Percentiles rank a stretch among this genome's conserved stretches.
Conservation (phyloP, 1,140 invertebrate species). For the Achatina immaculata region DNA sequence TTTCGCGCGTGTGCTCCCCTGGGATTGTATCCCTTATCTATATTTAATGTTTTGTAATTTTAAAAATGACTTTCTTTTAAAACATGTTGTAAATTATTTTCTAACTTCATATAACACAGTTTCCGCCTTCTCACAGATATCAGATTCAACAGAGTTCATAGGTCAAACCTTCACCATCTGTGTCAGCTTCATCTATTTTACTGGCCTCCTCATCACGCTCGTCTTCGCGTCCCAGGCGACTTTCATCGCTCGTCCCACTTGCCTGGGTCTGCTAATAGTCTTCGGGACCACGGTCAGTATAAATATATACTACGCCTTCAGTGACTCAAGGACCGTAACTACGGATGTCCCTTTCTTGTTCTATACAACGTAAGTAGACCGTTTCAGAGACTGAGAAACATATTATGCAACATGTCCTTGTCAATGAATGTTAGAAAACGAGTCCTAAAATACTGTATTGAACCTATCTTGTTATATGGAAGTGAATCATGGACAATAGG, state of each 20-base stretch:
- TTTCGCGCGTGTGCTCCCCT: too few species aligned
- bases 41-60: too few species aligned
- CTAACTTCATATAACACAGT: too few species aligned
- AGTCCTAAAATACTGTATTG: too few species aligned
- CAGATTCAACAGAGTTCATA: background rate
- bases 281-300: slow-evolving; percentile 20
- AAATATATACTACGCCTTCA: slow-evolving; percentile 53
- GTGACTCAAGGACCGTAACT: slow-evolving; percentile 31
- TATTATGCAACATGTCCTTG: too few species aligned
- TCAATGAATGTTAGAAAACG: too few species aligned
- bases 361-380: background rate
- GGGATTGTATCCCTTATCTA: too few species aligned
- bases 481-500: too few species aligned
- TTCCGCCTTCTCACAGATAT: background rate
- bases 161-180: background rate
- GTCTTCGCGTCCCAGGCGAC: background rate
- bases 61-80: too few species aligned
- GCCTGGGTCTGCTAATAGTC: slow-evolving; percentile 37
- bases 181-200: slow-evolving; percentile 29
- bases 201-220: background rate
- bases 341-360: slow-evolving; percentile 53
- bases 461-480: too few species aligned
- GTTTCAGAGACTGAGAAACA: too few species aligned
- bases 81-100: too few species aligned
- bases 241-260: slow-evolving; percentile 1